A percentile compares a stretch with the other conserved stretches of the same genome.
Conservation (phyloP, 2,113 vertebrate genomes). For the Clarias macrocephalus region DNA sequence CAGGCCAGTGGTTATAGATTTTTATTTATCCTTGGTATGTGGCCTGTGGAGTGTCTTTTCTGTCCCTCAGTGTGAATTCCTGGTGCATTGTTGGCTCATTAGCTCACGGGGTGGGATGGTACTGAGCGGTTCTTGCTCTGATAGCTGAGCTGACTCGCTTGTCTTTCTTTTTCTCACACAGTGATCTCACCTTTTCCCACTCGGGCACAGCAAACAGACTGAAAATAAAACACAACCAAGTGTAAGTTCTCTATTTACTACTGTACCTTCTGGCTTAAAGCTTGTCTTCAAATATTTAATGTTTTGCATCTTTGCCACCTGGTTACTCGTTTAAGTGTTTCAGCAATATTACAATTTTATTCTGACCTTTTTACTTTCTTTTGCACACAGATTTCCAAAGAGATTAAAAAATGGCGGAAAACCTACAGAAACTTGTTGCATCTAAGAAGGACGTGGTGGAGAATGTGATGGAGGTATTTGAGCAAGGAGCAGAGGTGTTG, state of each 20-base stretch:
- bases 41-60: neutral
- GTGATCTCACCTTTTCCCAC: constrained; percentile 43
- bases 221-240: neutral
- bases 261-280: neutral
- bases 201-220: constrained; percentile 5
- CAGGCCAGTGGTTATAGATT: neutral
- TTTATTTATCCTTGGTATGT: neutral
- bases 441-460: constrained; percentile 75
- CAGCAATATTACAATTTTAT: neutral
- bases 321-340: neutral
- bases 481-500: constrained; percentile 72
- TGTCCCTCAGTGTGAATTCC: constrained; percentile 33
- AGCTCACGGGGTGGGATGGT: constrained; percentile 62
- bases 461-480: constrained; percentile 74
- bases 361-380: neutral
- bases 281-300: neutral
- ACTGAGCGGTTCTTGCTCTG: constrained; percentile 36
- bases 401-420: constrained; percentile 62
- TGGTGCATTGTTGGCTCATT: constrained; percentile 57
- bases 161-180: constrained; percentile 58
- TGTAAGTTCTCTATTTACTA: constrained; percentile 33
- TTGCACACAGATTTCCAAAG: constrained; percentile 9
- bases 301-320: neutral
- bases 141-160: constrained; percentile 52
- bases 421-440: constrained; percentile 68